These are phyloP conservation scores for Ctenosaura bakeri DNA, from an alignment of 2,797 vertebrate genomes.

Conservation along the genomic window DNA sequence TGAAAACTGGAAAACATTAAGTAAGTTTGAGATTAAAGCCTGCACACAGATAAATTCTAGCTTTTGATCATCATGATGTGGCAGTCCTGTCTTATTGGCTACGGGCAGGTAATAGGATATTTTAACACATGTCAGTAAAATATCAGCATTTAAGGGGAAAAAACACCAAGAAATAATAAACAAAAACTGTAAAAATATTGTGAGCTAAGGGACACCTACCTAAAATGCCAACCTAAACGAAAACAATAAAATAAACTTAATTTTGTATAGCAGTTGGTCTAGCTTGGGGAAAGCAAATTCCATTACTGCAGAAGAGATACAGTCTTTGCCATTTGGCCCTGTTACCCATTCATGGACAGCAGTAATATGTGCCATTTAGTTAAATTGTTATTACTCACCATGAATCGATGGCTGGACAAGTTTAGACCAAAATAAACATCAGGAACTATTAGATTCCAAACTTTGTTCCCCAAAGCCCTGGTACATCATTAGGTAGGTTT, in stretches of 20 bases:
- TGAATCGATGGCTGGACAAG: background rate
- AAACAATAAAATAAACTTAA: background rate
- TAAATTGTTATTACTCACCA: background rate
- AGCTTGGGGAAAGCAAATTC: background rate
- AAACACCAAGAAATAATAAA: background rate
- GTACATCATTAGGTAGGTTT: background rate
- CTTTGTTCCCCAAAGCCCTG: background rate
- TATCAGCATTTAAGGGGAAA: background rate
- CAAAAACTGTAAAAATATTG: background rate
- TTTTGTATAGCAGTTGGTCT: background rate
- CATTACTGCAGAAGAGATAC: background rate
- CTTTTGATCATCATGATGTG: background rate
- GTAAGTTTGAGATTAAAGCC: background rate
- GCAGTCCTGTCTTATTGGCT: background rate
- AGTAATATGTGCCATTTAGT: background rate
- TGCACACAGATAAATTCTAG: background rate
- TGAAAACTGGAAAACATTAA: slow-evolving; percentile 16
- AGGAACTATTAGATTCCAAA: background rate
- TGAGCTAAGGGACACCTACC: background rate
- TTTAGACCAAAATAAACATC: background rate
- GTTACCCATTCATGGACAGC: background rate
- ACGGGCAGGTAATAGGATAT: background rate
- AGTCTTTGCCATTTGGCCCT: background rate
- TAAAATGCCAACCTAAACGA: background rate
- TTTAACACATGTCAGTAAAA: background rate